Base-by-base conservation (phyloP, 2,797 vertebrate species). In the Enteromius paludinosus region DNA sequence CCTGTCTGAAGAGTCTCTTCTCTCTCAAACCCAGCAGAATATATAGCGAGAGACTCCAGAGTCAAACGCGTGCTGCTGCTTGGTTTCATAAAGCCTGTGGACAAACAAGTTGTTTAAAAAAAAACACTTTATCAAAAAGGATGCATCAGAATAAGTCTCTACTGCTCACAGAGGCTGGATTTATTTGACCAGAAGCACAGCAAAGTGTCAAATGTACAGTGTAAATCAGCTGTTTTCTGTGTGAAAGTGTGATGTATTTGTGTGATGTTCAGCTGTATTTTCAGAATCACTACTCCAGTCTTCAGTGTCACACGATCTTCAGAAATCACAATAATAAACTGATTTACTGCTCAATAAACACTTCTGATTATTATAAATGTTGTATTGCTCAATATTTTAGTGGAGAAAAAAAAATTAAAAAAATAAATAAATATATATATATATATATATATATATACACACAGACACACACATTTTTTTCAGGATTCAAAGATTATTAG, bases 1-100 rank as follows among this genome's bases (percentile, higher is more conserved):
- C 47, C 64, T 23, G 38, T 15, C 64, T 69, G 77, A 56, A 59
- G 65, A 79, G 77, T n/a, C 65, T 56, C 35, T 70, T 56, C 17
- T 23, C 78, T 70, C 20, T 25, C 49, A 43, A 59, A 79, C 35
- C 17, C 52, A 30, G 15, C 17, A 61, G 66, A 80, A 33, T 47
- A 33, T 23, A 23, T 15, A 59, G 23, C 4, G 17, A 71, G 66
- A 80, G 25, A 8, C 12, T 35, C 33, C 17, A 61, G 25, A 14
- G 12, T 25, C n/a, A 15, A 15, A 8, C n/a, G 8, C 23, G 4
- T 15, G 41, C 66, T 18, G 41, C 14, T 2, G 66, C n/a, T 15
- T 17, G 18, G 14, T 10, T n/a, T 54, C 10, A n/a, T 56, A 56
- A 56, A 56, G 54, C 54, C 20, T 23, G 52, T 4, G 54, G 9